Evolutionary conservation across 2,888 invertebrate species (phyloP).

Genomic region (Taenaris catops): DNA sequence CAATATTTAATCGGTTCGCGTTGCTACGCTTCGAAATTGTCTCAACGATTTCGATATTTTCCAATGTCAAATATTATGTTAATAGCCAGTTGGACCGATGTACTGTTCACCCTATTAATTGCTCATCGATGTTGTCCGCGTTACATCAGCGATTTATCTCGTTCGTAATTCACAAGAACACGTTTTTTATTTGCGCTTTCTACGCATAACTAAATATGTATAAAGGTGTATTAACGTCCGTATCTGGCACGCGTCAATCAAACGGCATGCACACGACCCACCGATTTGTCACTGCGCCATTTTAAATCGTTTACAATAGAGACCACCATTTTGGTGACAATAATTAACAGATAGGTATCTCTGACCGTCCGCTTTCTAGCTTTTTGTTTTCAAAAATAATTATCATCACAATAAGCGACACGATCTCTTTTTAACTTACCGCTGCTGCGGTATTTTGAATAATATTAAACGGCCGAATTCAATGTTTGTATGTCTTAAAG

Average conservation of each 20-base stretch:
- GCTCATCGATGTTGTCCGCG: conserved; percentile 29
- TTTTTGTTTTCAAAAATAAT: conserved; percentile 77
- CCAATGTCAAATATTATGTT: conserved; percentile 61
- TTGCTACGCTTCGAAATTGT: conserved; percentile 71
- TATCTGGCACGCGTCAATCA: conserved; percentile 79
- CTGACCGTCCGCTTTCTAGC: conserved; percentile 68
- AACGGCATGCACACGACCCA: conserved; percentile 62
- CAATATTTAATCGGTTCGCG: conserved; percentile 66
- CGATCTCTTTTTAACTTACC: conserved; percentile 73
- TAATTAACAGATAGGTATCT: conserved; percentile 77
- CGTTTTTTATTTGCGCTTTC: conserved; percentile 77
- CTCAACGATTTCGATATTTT: conserved; percentile 74
- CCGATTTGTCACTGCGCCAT: conserved; percentile 75
- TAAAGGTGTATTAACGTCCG: conserved; percentile 58
- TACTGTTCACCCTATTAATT: conserved; percentile 33
- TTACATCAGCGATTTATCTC: conserved; percentile 58
- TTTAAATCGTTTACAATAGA: conserved; percentile 65
- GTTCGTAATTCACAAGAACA: conserved; percentile 60
- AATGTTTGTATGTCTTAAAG: conserved; percentile 33
- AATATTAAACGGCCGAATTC: conserved; percentile 46
- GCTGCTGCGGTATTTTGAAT: conserved; percentile 76
- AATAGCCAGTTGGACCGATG: conserved; percentile 37
- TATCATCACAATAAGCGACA: conserved; percentile 75
- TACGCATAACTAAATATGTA: conserved; percentile 73
- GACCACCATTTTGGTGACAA: conserved; percentile 74